Percentiles rank a stretch among this genome's conserved stretches.
These are phyloP conservation scores for Cryptomyrus ogoouensis DNA, from an alignment of 2,113 vertebrate genomes.

Conservation along the genomic window DNA sequence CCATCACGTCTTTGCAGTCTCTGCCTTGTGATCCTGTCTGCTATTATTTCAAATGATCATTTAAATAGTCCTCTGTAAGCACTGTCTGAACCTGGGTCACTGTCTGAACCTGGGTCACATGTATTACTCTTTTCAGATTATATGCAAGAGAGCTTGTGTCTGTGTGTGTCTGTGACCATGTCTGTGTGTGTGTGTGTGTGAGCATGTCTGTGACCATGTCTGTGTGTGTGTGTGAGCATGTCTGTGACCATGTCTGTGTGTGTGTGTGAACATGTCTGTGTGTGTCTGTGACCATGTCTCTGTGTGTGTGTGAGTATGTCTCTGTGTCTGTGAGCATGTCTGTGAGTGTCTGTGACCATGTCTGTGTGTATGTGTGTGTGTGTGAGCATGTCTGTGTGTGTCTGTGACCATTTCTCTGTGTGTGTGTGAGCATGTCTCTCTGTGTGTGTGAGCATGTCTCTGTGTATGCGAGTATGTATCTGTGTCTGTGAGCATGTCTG, in stretches of 20 bases:
- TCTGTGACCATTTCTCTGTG: not conserved
- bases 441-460: not conserved
- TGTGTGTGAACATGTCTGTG: not conserved
- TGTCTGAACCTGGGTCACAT: not conserved
- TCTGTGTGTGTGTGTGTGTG: too few relatives aligned
- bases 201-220: not conserved
- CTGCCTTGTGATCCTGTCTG: not conserved
- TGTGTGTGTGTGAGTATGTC: slow-evolving; percentile 10
- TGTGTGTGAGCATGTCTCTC: not conserved
- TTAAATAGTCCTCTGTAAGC: not conserved
- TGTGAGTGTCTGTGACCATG: too few relatives aligned
- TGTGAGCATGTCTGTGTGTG: not conserved
- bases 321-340: too few relatives aligned
- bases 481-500: not conserved
- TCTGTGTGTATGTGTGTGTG: not conserved
- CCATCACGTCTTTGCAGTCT: not conserved
- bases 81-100: not conserved
- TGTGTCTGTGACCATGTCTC: not conserved
- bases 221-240: slow-evolving; percentile 9
- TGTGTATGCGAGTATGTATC: not conserved
- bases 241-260: not conserved
- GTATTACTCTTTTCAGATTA: not conserved
- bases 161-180: slow-evolving; percentile 14
- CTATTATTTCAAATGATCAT: not conserved
- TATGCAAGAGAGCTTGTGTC: not conserved